A percentile compares a stretch with the other conserved stretches of the same genome.
Evolutionary conservation across 2,113 vertebrate species (phyloP).

Genomic region (Sclerurus mexicanus): DNA sequence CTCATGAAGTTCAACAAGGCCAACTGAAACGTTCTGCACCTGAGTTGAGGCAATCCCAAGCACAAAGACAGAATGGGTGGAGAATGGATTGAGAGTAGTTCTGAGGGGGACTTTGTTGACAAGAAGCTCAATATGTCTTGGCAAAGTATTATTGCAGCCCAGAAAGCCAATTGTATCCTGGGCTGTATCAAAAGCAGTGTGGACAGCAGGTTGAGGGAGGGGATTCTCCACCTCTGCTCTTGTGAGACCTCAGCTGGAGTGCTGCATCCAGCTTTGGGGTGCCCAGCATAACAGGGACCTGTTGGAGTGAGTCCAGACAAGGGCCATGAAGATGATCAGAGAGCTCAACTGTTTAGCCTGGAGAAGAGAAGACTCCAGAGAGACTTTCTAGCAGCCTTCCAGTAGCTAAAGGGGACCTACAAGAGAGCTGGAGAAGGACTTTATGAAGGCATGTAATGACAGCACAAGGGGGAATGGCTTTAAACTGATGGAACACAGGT

Average conservation of each 20-base stretch:
- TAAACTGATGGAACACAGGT: background rate
- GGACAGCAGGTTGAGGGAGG: accelerated
- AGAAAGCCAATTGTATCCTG: background rate
- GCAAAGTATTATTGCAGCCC: background rate
- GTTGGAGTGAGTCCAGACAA: background rate
- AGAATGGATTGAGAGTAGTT: background rate
- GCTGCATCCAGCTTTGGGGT: background rate
- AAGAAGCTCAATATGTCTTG: background rate
- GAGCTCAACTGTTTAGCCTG: background rate
- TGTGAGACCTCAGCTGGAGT: background rate
- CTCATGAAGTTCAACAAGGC: background rate
- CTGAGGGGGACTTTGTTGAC: background rate
- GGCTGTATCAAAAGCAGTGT: background rate
- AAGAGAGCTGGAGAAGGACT: background rate
- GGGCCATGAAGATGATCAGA: background rate
- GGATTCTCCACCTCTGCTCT: background rate
- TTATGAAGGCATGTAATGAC: background rate
- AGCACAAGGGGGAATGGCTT: background rate
- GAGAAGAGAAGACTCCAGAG: background rate
- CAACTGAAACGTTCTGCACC: background rate
- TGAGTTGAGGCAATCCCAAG: background rate
- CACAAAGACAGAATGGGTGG: background rate
- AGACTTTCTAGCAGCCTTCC: background rate
- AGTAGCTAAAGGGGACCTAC: background rate
- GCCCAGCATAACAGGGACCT: accelerated